phyloP scores from a whole-genome alignment of 2,888 invertebrate species.

The Pediacus dermestoides region DNA sequence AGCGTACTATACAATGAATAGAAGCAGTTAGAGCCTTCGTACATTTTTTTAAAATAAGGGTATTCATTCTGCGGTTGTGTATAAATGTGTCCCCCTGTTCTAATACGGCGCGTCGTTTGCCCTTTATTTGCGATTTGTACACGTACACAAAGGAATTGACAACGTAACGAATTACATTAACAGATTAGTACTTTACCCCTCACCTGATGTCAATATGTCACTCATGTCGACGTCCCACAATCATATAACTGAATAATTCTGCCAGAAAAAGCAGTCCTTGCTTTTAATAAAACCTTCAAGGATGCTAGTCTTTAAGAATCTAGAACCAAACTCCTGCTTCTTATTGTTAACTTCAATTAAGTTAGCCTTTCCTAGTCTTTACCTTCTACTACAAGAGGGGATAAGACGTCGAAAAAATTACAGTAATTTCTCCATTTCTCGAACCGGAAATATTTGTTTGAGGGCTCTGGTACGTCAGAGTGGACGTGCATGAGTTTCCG shows the following conservation, averaged over 20 bases:
- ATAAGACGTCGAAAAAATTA: slow-evolving; percentile 13
- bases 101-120: slow-evolving; percentile 38
- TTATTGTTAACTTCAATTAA: too few relatives aligned
- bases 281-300: too few relatives aligned
- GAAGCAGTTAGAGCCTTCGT: slow-evolving; percentile 31
- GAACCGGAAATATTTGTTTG: slow-evolving; percentile 30
- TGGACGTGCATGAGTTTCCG: slow-evolving; percentile 17
- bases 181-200: slow-evolving; percentile 44
- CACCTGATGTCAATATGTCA: slow-evolving; percentile 43
- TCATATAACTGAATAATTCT: too few relatives aligned
- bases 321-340: too few relatives aligned
- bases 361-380: too few relatives aligned
- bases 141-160: slow-evolving; percentile 41
- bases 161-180: slow-evolving; percentile 48
- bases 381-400: too few relatives aligned
- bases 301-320: too few relatives aligned
- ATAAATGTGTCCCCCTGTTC: slow-evolving; percentile 29
- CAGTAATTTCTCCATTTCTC: slow-evolving; percentile 20
- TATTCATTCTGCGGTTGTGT: slow-evolving; percentile 27
- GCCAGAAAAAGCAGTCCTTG: too few relatives aligned
- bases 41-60: slow-evolving; percentile 22
- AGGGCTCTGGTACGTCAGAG: slow-evolving; percentile 15
- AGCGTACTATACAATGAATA: slow-evolving; percentile 28
- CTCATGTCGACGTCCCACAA: slow-evolving; percentile 13
- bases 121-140: slow-evolving; percentile 42